Evolutionary conservation across 2,113 vertebrate species (phyloP), one percentile per base, ranked within the genome.

Genomic region (Trochalopteron elliotii): DNA sequence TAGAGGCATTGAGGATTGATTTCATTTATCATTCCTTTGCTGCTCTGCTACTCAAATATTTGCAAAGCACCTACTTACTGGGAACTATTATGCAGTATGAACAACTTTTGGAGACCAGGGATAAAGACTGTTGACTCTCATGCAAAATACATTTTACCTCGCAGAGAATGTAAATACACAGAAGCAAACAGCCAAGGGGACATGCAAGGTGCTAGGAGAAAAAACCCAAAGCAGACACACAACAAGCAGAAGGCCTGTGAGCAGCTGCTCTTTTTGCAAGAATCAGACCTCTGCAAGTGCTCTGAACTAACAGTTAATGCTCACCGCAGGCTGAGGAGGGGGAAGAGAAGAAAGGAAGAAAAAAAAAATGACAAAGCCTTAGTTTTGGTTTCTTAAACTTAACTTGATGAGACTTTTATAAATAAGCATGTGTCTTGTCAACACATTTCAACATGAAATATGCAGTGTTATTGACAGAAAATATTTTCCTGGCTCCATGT

Each of bases 361-460:
- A 33, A 37, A 71, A 55, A n/a, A 78, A 70, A 83, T 76, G 9
- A 63, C 39, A 80, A 90, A 90, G 59, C 55, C 28, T 77, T 31
- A 12, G 59, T 61, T 94, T 77, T 67, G 23, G 35, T 55, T 89
- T 72, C 45, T 77, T 72, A 55, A 93, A 50, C 23, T 85, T 90
- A 59, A 86, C 79, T 88, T 71, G 45, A 90, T 78, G 52, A 1
- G 1, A 70, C 55, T 81, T 89, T 52, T 45, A 77, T 65, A n/a
- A 27, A 84, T 42, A 87, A 84, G 39, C 47, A 84, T 5, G 4
- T 76, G 24, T 60, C 93, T 81, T 84, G 83, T 84, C 81, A 91
- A 74, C 74, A 92, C 77, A 67, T 65, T 91, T 93, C 18, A 52
- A 42, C 24, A 74, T 76, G 61, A 93, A 96, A 96, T 71, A 87